Evolutionary conservation across 2,797 vertebrate genomes (phyloP).

Genomic region (Discoglossus pictus): DNA sequence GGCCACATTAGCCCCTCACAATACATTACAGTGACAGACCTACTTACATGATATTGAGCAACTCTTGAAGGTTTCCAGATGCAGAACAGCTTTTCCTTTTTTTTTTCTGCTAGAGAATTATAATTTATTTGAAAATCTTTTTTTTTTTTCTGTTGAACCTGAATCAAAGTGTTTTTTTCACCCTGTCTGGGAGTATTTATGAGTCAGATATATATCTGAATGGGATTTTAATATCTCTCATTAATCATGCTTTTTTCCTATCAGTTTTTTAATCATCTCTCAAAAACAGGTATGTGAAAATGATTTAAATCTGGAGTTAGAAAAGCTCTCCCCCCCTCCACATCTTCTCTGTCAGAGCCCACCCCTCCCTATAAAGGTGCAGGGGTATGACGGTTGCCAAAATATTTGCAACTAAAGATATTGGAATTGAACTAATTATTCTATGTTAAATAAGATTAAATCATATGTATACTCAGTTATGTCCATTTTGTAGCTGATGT

Average conservation of each 20-base stretch:
- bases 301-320: background rate
- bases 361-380: too few species aligned
- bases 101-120: slow-evolving; percentile 1
- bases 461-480: too few species aligned
- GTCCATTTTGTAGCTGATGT: too few species aligned
- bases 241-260: slow-evolving; percentile 34
- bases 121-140: slow-evolving; percentile 5
- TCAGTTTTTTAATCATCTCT: slow-evolving; percentile 29
- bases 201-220: slow-evolving; percentile 42
- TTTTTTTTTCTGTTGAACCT: slow-evolving; percentile 19
- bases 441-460: too few species aligned
- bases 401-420: too few species aligned
- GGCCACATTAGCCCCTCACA: too few species aligned
- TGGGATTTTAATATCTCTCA: slow-evolving; percentile 50
- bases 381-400: too few species aligned
- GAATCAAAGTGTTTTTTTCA: slow-evolving; percentile 1
- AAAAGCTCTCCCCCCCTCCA: too few species aligned
- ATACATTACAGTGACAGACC: background rate
- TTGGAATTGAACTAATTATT: too few species aligned
- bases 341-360: too few species aligned
- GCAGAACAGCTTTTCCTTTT: background rate
- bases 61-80: background rate
- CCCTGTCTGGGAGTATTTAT: slow-evolving; percentile 44
- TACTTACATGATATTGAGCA: too few species aligned
- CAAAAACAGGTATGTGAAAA: slow-evolving; percentile 5